Evolutionary conservation across 2,888 invertebrate species (phyloP), one percentile per base, ranked within the genome.

Genomic region (Artemia sp.): DNA sequence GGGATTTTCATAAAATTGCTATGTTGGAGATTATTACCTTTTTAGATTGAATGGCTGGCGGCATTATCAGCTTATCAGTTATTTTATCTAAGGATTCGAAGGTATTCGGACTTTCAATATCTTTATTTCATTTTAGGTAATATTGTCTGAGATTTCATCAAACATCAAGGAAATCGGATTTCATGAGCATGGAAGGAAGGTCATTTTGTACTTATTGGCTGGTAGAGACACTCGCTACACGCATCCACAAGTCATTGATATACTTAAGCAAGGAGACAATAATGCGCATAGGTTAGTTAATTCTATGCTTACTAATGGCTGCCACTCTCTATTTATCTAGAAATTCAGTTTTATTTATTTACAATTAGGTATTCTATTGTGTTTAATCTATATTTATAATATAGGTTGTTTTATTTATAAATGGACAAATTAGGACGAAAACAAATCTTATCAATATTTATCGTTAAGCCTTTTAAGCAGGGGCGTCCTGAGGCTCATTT

Each of bases 171-270:
- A 86, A 7, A 81, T 95, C 51, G 86, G 86, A 0, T 80, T 81
- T 58, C 86, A 87, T 76, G 88, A 89, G 77, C 86, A 88, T 83
- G 95, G 94, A 0, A 85, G 88, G 72, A 88, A 88, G 80, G 89
- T 94, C 70, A 79, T 96, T 69, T 83, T 90, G 71, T 95, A 95
- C 85, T 80, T 96, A 38, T 84, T 95, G 12, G 86, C 88, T 67
- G 90, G 92, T 1, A 86, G 87, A 66, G 87, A 92, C 76, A 82
- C 85, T 0, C 83, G 83, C 68, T 86, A 88, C 72, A 93, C 95
- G 77, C 90, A 92, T 79, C 93, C 93, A 0, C 82, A 82, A 71
- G 84, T 91, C 69, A 83, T 89, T 2, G 83, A 85, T 58, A 84
- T 86, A 74, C 80, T 96, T 12, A 84, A 87, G 73, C 82, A 84